Evolutionary conservation across 1,140 invertebrate genomes (phyloP), one percentile per base, ranked within the genome.

Genomic region (Cyphomyrmex costatus): DNA sequence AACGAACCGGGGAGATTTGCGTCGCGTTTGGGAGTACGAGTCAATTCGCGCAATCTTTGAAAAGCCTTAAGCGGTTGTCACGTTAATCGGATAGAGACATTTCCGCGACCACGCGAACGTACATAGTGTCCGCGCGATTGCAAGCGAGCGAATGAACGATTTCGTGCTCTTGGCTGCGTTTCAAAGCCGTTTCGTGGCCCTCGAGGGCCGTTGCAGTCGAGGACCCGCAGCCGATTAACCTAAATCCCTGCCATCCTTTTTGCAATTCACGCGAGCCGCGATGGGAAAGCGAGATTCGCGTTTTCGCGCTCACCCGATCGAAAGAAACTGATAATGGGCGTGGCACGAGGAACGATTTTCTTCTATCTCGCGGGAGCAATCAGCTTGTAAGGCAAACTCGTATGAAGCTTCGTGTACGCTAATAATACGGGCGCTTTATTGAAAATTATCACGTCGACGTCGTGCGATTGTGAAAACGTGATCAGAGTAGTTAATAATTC

Each of bases 191-290:
- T 77, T 46, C 58, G 71, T 66, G 21, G 71, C 49, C 49, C 83
- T 85, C 49, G 73, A 79, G 83, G 74, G 30, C 60, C 33, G 60
- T 78, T 65, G 70, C 82, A 85, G 53, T 58, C 74, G 83, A 66
- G 58, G 60, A 78, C 61, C 73, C 51, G 83, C 83, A 85, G 65
- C 83, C 83, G 83, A 78, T 85, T 85, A 85, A 85, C 83, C 83
- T 49, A 85, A 85, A 85, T 85, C 74, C 53, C 36, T 36, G 36
- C 58, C 61, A 63, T 68, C 83, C 60, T 85, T 79, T 79, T 79
- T 79, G 61, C 77, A 79, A 79, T 79, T 79, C 77, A 79, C 77
- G 61, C 77, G 77, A 79, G 27, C 46, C 61, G 61, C 77, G 77
- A 79, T 79, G 61, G 77, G 61, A 79, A 79, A 79, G 61, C 77